Percentiles rank a stretch among this genome's conserved stretches.
These are phyloP conservation scores for Plutella xylostella DNA, from an alignment of 2,888 invertebrate genomes.

Conservation along the genomic window DNA sequence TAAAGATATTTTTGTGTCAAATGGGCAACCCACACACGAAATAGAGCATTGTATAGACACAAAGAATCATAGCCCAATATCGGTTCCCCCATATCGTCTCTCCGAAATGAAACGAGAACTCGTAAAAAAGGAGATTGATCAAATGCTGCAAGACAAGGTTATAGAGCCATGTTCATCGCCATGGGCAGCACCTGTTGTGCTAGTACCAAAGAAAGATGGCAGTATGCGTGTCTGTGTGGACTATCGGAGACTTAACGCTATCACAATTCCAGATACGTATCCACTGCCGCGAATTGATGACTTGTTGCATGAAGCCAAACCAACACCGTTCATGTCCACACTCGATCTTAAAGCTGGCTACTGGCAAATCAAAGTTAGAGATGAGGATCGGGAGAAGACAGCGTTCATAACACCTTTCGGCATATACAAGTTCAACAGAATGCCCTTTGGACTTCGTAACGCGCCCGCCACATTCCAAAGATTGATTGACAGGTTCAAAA, in stretches of 20 bases:
- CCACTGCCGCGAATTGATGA: conserved; percentile 38
- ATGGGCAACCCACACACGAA: not conserved
- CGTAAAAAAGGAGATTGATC: conserved; percentile 21
- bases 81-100: conserved; percentile 27
- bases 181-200: conserved; percentile 32
- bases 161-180: conserved; percentile 30
- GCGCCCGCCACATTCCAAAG: conserved; percentile 29
- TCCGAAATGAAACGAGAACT: conserved; percentile 19
- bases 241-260: conserved; percentile 23
- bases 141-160: conserved; percentile 24
- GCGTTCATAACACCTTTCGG: conserved; percentile 30
- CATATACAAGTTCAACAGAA: conserved; percentile 25
- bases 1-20: not conserved
- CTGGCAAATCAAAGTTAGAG: conserved; percentile 22
- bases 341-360: conserved; percentile 24
- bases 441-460: conserved; percentile 30
- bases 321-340: conserved; percentile 21
- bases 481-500: conserved; percentile 24
- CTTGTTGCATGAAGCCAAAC: conserved; percentile 24
- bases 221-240: conserved; percentile 28
- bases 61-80: conserved; percentile 19
- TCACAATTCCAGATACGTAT: conserved; percentile 26
- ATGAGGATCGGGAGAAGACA: conserved; percentile 27
- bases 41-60: conserved; percentile 10
- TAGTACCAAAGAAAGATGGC: conserved; percentile 31